Percentiles rank a stretch among this genome's conserved stretches.
Conservation (phyloP, 2,797 vertebrate genomes). For the Phyllotis vaccarum region DNA sequence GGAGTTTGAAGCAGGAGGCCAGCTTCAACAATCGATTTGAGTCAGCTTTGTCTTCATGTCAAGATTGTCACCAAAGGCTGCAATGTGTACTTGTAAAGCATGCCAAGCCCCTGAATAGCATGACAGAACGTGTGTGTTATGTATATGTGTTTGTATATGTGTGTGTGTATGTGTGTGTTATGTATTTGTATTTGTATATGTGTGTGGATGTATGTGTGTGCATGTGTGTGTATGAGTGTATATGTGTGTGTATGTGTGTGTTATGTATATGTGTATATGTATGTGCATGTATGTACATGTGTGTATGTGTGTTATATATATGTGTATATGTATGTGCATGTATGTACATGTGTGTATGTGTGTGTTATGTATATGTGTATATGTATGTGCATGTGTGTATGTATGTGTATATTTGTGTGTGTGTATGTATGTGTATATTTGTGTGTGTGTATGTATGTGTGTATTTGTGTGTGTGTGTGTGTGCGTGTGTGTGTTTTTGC, state of each 20-base stretch:
- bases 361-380: no score
- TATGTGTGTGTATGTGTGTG: not conserved
- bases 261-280: no score
- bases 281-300: no score
- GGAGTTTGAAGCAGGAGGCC: not conserved
- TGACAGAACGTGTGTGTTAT: not conserved
- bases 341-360: not conserved
- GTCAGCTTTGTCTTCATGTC: not conserved
- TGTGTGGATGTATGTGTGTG: not conserved
- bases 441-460: no score
- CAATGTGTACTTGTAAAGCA: not conserved
- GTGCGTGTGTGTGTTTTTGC: not conserved
- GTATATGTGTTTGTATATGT: no score
- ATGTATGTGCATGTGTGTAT: no score
- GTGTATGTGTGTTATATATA: no score
- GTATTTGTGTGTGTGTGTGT: not conserved
- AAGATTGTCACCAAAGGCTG: not conserved
- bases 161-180: no score
- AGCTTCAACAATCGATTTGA: not conserved
- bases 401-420: no score
- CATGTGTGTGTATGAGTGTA: no score
- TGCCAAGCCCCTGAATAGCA: not conserved
- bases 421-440: not conserved
- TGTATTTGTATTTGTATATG: no score
- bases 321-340: no score